Conservation (phyloP, 2,888 invertebrate genomes). For the Byasa hedistus region DNA sequence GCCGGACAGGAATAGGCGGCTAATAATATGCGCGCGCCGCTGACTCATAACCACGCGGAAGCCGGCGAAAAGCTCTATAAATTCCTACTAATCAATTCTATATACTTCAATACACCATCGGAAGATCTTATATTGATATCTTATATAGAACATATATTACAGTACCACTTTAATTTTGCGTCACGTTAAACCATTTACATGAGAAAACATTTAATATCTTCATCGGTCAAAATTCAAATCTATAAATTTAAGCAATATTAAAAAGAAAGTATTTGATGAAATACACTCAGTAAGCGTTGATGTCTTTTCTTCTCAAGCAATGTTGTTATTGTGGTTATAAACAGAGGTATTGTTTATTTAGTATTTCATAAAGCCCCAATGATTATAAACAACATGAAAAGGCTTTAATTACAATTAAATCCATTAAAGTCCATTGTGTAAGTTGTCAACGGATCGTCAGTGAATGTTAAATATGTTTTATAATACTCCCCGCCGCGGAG, state of each 20-base stretch:
- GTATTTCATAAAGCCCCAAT: background rate
- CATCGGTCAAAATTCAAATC: background rate
- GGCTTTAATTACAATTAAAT: background rate
- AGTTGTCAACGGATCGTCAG: conserved; percentile 21
- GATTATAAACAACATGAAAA: background rate
- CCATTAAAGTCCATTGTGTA: conserved; percentile 7
- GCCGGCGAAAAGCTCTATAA: conserved; percentile 62
- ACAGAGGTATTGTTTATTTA: background rate
- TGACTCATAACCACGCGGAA: conserved; percentile 63
- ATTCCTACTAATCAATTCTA: conserved; percentile 34
- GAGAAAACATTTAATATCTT: background rate
- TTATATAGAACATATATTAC: background rate
- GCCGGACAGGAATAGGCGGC: conserved; percentile 56
- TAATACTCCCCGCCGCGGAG: conserved; percentile 29
- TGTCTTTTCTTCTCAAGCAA: conserved; percentile 57
- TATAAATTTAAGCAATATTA: background rate
- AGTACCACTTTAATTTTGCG: background rate
- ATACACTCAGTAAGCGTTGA: conserved; percentile 50
- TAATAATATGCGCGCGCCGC: conserved; percentile 57
- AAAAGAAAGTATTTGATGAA: no score
- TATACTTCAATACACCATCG: background rate
- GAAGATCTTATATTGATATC: no score
- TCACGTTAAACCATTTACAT: background rate
- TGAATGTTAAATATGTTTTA: conserved; percentile 16
- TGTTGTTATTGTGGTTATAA: background rate